A percentile compares a stretch with the other conserved stretches of the same genome.
These are phyloP conservation scores for Hypsibius dujardini DNA, from an alignment of 1,140 invertebrate genomes.

Conservation along the genomic window DNA sequence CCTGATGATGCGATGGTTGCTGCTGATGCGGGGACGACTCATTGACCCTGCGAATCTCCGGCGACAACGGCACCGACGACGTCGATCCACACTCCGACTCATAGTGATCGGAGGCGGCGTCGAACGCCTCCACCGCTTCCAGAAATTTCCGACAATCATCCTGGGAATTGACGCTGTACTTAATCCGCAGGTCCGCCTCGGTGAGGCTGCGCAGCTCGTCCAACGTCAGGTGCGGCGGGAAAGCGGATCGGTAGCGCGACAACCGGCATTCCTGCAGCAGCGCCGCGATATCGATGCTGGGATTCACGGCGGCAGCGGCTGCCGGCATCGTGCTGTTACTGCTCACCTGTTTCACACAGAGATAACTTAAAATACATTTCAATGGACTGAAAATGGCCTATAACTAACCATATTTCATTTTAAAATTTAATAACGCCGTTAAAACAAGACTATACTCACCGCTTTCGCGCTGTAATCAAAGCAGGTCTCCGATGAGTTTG, in stretches of 20 bases:
- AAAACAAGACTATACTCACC: no score
- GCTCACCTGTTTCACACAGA: no score
- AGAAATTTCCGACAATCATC: neutral
- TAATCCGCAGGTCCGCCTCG: neutral
- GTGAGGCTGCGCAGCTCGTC: neutral
- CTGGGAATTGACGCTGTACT: neutral
- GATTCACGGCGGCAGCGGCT: neutral
- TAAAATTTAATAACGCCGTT: no score
- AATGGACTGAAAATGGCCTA: no score
- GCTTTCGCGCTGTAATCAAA: constrained; percentile 1
- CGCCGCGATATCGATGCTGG: neutral
- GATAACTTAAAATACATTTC: no score
- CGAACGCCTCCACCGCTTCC: constrained; percentile 8
- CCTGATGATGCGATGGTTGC: neutral
- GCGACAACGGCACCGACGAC: neutral
- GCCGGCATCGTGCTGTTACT: neutral
- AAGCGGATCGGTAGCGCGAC: neutral
- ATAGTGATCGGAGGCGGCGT: neutral
- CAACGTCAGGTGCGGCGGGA: neutral
- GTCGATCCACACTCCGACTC: constrained; percentile 12
- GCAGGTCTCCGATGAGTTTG: neutral
- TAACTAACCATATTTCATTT: no score
- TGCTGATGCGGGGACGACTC: neutral
- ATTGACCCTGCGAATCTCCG: neutral
- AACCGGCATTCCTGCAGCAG: constrained; percentile 2